These are phyloP conservation scores for Drosophila testacea DNA, from an alignment of 2,888 invertebrate genomes.

Conservation along the genomic window DNA sequence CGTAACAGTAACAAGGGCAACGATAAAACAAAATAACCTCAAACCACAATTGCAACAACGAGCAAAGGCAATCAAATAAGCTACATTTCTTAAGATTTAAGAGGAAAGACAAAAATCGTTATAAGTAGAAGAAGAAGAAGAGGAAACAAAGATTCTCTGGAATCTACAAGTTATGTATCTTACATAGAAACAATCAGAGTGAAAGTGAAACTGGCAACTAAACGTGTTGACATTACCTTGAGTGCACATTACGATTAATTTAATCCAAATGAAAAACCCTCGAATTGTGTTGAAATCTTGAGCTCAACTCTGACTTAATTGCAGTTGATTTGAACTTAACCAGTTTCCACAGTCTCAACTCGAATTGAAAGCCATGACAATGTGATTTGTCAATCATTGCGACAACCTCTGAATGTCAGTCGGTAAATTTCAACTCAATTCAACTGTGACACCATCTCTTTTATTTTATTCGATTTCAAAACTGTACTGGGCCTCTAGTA, in stretches of 20 bases:
- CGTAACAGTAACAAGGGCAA: conserved; percentile 55
- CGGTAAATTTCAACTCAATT: neutral
- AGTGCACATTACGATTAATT: conserved; percentile 15
- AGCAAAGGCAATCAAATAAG: conserved; percentile 15
- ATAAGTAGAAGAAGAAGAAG: neutral
- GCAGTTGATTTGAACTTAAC: conserved; percentile 20
- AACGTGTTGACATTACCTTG: conserved; percentile 25
- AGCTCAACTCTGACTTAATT: conserved; percentile 28
- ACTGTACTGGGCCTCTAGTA: neutral
- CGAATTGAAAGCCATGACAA: conserved; percentile 17
- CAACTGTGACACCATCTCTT: conserved; percentile 1
- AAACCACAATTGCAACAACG: conserved; percentile 32
- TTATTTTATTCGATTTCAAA: neutral
- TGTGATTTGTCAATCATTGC: conserved; percentile 39
- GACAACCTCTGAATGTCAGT: conserved; percentile 6
- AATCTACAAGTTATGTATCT: neutral
- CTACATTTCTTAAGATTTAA: conserved; percentile 6
- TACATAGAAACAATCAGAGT: conserved; percentile 15
- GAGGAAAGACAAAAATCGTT: neutral
- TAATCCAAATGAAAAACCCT: neutral
- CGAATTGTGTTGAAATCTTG: conserved; percentile 21
- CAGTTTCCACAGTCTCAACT: conserved; percentile 2
- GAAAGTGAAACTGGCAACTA: conserved; percentile 13
- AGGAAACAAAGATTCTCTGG: neutral
- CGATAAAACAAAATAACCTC: conserved; percentile 12